Evolutionary conservation across 2,113 vertebrate species (phyloP).

Genomic region (Mesitornis unicolor): DNA sequence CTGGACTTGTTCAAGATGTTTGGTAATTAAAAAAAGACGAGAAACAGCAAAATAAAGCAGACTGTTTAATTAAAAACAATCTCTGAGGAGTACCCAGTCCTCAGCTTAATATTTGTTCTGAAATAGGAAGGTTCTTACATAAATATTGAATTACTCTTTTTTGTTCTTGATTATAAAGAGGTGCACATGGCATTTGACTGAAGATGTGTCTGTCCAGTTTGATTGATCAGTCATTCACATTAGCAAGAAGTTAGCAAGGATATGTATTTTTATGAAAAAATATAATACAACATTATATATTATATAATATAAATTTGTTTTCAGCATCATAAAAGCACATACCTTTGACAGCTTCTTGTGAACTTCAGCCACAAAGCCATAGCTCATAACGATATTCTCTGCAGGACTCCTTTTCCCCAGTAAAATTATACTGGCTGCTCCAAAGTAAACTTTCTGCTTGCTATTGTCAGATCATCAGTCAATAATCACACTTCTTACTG

Average conservation of each 20-base stretch:
- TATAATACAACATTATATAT: too few species aligned
- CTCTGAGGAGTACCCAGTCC: not conserved
- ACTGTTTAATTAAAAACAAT: not conserved
- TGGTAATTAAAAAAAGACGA: not conserved
- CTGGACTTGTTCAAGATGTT: not conserved
- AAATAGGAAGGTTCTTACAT: not conserved
- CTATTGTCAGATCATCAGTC: not conserved
- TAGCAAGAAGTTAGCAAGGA: not conserved
- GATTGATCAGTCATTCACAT: not conserved
- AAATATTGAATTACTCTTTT: not conserved
- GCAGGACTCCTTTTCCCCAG: not conserved
- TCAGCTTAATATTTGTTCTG: not conserved
- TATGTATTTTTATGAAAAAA: not conserved
- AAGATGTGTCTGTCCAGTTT: not conserved
- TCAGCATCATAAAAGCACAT: not conserved
- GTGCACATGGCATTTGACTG: not conserved
- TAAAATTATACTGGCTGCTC: not conserved
- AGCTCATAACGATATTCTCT: not conserved
- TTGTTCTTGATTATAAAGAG: not conserved
- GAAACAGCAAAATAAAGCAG: not conserved
- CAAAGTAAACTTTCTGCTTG: not conserved
- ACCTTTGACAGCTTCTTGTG: not conserved
- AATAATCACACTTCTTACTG: not conserved
- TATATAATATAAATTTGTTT: not conserved
- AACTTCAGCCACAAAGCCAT: not conserved